These are phyloP conservation scores for Denticeps clupeoides DNA, from an alignment of 2,797 vertebrate genomes.

Conservation along the genomic window DNA sequence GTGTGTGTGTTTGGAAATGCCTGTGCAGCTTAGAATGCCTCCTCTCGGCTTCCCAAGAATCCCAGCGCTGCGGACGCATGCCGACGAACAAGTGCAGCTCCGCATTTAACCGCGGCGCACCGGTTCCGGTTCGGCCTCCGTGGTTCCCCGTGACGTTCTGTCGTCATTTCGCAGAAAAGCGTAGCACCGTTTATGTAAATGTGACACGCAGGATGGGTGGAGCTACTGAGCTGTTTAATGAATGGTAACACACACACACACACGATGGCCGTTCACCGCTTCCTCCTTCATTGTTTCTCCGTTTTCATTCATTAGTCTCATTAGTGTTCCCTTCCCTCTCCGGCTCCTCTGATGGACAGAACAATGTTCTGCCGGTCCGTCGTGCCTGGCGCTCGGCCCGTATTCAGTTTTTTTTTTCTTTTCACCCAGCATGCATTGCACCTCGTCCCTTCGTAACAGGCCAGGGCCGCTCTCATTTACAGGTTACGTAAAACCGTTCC, in stretches of 20 bases:
- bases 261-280: background rate
- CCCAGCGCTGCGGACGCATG: slow-evolving; percentile 15
- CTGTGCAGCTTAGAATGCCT: slow-evolving; percentile 25
- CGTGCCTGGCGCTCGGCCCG: slow-evolving; percentile 22
- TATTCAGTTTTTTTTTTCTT: slow-evolving; percentile 14
- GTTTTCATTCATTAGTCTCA: slow-evolving; percentile 15
- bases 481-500: no score
- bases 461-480: no score
- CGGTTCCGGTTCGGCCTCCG: no score
- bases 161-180: no score
- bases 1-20: slow-evolving; percentile 16
- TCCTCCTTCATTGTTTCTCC: background rate
- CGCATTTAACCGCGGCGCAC: slow-evolving; percentile 15
- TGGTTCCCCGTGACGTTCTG: no score
- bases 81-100: slow-evolving; percentile 17
- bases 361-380: slow-evolving; percentile 4
- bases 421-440: slow-evolving; percentile 7
- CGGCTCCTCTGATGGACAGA: background rate
- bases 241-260: slow-evolving; percentile 9
- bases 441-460: no score
- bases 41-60: slow-evolving; percentile 31
- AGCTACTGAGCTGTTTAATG: no score
- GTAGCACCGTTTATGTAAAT: no score
- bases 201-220: no score
- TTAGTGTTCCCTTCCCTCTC: background rate